A percentile compares a stretch with the other conserved stretches of the same genome.
Evolutionary conservation across 2,113 vertebrate species (phyloP).

Genomic region (Fregata magnificens): DNA sequence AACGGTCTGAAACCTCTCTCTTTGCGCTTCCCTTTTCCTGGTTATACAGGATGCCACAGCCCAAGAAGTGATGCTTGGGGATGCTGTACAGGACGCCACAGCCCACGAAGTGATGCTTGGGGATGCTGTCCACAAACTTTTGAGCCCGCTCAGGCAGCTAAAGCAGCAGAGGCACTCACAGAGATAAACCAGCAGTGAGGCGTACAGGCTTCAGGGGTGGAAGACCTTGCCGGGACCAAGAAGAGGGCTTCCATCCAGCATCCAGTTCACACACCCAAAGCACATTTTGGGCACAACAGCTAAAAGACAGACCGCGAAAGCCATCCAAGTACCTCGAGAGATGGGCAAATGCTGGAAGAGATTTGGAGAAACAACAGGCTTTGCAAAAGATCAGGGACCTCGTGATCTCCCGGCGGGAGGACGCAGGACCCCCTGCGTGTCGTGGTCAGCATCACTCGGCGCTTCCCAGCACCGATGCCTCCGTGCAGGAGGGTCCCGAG

Average conservation of each 20-base stretch:
- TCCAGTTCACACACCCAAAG: not conserved
- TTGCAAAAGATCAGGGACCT: not conserved
- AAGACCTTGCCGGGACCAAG: not conserved
- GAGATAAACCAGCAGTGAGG: not conserved
- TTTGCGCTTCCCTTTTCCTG: not conserved
- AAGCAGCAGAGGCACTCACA: not conserved
- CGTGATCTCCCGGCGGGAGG: not conserved
- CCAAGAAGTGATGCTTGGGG: not conserved
- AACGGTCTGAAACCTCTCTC: not conserved
- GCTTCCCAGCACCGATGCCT: not conserved
- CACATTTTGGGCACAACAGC: not conserved
- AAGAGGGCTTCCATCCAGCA: not conserved
- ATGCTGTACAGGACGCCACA: no score
- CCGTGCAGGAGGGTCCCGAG: not conserved
- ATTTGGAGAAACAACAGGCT: not conserved
- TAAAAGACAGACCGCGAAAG: not conserved
- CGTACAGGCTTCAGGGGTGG: not conserved
- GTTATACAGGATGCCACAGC: no score
- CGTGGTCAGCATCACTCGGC: rapidly evolving
- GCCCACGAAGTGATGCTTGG: not conserved
- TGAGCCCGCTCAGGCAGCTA: rapidly evolving
- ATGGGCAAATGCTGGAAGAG: not conserved
- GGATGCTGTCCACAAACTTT: not conserved
- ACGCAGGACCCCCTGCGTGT: rapidly evolving
- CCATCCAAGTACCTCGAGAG: not conserved